Conservation (phyloP, 2,113 vertebrate species). For the Ictalurus furcatus region DNA sequence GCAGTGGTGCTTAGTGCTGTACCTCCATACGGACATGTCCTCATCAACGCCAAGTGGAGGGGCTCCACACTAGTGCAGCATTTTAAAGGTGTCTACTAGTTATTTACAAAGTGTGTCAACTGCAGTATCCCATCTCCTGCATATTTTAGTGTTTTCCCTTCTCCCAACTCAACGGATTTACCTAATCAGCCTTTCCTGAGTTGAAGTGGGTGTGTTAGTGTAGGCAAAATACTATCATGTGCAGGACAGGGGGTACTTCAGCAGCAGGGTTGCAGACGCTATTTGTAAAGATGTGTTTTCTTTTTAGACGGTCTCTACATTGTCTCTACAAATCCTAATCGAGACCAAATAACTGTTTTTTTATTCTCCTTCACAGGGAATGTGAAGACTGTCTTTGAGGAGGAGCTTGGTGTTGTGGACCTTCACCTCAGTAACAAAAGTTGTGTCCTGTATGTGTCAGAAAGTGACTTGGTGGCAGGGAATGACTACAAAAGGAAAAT, state of each 20-base stretch:
- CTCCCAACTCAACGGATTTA: neutral
- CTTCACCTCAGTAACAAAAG: conserved; percentile 83
- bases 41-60: conserved; percentile 85
- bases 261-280: neutral
- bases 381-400: conserved; percentile 81
- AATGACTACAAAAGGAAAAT: conserved; percentile 83
- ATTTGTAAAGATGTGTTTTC: too few relatives aligned
- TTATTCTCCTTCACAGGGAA: conserved; percentile 69
- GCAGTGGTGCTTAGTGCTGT: conserved; percentile 61
- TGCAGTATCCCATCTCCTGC: neutral
- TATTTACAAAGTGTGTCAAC: neutral
- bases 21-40: conserved; percentile 79
- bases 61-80: conserved; percentile 75
- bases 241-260: neutral
- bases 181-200: neutral
- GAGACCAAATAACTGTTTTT: neutral
- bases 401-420: conserved; percentile 79
- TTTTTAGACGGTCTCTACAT: neutral
- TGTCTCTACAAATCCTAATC: neutral
- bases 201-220: neutral
- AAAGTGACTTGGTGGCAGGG: conserved; percentile 85
- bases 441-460: conserved; percentile 86
- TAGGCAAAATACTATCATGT: neutral
- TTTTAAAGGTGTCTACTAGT: conserved; percentile 75
- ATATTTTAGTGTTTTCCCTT: neutral